These are phyloP conservation scores for Synergus gifuensis DNA, from an alignment of 2,888 invertebrate species.

Conservation along the genomic window DNA sequence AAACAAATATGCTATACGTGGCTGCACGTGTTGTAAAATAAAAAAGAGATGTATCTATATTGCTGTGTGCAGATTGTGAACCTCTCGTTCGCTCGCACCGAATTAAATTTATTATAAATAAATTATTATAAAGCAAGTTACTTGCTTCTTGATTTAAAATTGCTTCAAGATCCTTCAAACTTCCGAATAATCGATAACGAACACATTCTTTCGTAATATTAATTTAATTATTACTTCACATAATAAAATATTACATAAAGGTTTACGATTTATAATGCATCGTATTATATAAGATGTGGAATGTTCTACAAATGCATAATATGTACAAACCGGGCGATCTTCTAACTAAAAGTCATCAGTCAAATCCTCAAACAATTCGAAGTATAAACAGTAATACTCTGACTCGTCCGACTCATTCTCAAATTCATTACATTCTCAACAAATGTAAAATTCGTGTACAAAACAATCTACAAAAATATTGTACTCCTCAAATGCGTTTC, in stretches of 20 bases:
- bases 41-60: constrained; percentile 68
- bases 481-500: constrained; percentile 27
- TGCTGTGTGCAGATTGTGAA: constrained; percentile 61
- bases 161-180: not conserved
- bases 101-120: constrained; percentile 75
- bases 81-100: constrained; percentile 61
- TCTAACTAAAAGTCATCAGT: constrained; percentile 31
- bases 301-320: constrained; percentile 35
- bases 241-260: constrained; percentile 43
- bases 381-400: not conserved
- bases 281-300: constrained; percentile 24
- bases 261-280: constrained; percentile 17
- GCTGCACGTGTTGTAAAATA: constrained; percentile 74
- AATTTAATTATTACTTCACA: constrained; percentile 41
- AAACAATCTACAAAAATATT: constrained; percentile 36
- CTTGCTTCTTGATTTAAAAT: not conserved
- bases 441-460: constrained; percentile 32
- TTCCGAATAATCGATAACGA: not conserved
- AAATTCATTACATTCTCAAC: constrained; percentile 15
- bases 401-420: not conserved
- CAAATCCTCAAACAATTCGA: not conserved
- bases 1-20: constrained; percentile 63
- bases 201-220: not conserved
- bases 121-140: constrained; percentile 71
- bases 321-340: constrained; percentile 6